phyloP scores from a whole-genome alignment of 2,797 vertebrate species.

The Pelochelys cantorii region DNA sequence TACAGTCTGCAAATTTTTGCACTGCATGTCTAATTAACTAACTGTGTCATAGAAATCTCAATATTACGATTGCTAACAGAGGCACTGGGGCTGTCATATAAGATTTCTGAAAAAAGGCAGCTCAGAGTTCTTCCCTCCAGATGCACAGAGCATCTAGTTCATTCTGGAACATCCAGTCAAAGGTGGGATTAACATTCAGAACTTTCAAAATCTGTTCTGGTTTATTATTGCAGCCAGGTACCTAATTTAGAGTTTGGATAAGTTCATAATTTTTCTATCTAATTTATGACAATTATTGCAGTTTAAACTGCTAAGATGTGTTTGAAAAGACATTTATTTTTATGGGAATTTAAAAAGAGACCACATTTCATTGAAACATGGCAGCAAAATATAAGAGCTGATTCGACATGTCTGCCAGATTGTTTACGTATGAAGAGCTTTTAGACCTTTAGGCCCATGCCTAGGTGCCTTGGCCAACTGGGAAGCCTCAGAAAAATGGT shows the following conservation, averaged over 20 bases:
- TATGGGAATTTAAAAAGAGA: conserved; percentile 20
- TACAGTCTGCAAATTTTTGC: neutral
- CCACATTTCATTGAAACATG: conserved; percentile 1
- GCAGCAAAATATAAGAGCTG: conserved; percentile 17
- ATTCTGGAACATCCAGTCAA: neutral
- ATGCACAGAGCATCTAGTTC: neutral
- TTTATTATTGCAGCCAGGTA: conserved; percentile 23
- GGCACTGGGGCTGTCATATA: neutral
- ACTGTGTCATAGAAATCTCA: neutral
- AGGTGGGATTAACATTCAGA: conserved; percentile 9
- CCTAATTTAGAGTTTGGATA: neutral
- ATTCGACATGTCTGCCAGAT: neutral
- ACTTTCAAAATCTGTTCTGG: neutral
- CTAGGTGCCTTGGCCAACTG: no score
- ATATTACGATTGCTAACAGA: neutral
- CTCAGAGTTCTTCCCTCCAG: neutral
- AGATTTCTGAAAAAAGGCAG: neutral
- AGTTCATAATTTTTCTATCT: conserved; percentile 5
- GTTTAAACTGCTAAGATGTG: conserved; percentile 26
- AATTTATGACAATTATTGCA: neutral
- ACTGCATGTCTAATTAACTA: neutral
- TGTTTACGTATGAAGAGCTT: neutral
- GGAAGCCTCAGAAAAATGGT: no score
- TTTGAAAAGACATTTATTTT: conserved; percentile 40
- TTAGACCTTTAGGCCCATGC: no score